Base-by-base conservation (phyloP, 2,888 invertebrate genomes). In the Phorcus lineatus region DNA sequence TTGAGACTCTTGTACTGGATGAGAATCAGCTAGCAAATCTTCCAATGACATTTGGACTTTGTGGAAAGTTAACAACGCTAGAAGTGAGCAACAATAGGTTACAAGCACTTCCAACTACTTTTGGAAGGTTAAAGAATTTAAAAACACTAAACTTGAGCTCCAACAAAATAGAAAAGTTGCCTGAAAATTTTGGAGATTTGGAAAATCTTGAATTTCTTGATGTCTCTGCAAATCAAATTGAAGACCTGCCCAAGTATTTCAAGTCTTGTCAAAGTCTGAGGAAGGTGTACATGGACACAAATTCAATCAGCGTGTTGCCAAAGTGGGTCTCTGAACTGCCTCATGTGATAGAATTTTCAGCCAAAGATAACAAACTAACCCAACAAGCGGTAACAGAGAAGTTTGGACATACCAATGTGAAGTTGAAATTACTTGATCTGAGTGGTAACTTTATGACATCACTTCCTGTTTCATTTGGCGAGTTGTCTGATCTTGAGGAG, bases 361-460 rank as follows among this genome's bases (percentile, higher is more conserved):
- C 87, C 0, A 86, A 86, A 74, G 87, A 90, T 70, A 90, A 90
- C 78, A 83, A 86, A 36, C 84, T 89, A 17, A 82, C 84, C 52
- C 74, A 84, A 24, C 83, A 86, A 54, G 70, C 85, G 17, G 67
- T 90, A 7, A 66, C 84, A 13, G 85, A 86, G 24, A 76, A 82
- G 55, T 88, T 90, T 85, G 87, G 88, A 70, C 74, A 31, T 19
- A 78, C 36, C 3, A 47, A 86, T 81, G 76, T 80, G 55, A 84
- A 85, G 70, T 77, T 90, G 16, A 87, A 85, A 81, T 74, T 77
- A 55, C 80, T 91, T 40, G 85, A 90, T 77, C 57, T 91, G 19
- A 86, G 87, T 77, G 91, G 91, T 9, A 91, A 91, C 81, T 90
- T 87, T 77, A 86, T 91, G 84, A 82, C 83, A 2, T 67, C 66